Conservation (phyloP, 2,113 vertebrate species). For the Pristiophorus japonicus region DNA sequence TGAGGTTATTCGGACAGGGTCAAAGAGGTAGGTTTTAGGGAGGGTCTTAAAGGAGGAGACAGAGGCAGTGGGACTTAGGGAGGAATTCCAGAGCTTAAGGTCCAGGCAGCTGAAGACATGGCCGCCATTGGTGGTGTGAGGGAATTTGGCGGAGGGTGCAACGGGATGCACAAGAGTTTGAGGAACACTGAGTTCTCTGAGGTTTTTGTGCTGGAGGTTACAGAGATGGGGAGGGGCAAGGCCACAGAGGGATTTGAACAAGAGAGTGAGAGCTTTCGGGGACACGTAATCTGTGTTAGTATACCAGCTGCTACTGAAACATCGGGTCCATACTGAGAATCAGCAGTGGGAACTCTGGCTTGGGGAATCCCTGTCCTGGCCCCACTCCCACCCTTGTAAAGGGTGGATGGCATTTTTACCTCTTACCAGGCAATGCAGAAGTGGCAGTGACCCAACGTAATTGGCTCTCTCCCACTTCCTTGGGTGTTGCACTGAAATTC, state of each 20-base stretch:
- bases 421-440: not conserved
- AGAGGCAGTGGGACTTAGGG: not conserved
- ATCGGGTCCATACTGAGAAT: not conserved
- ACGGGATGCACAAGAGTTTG: not conserved
- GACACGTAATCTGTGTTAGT: not conserved
- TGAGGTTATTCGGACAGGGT: not conserved
- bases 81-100: not conserved
- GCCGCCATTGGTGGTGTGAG: not conserved
- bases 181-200: not conserved
- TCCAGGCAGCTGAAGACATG: not conserved
- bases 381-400: not conserved
- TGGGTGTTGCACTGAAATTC: not conserved
- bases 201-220: not conserved
- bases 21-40: not conserved
- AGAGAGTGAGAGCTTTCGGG: not conserved
- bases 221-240: too few species aligned
- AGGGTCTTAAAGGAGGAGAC: not conserved
- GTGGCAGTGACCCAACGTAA: not conserved
- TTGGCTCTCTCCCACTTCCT: not conserved
- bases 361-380: not conserved
- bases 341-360: not conserved
- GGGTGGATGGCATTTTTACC: not conserved
- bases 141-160: not conserved
- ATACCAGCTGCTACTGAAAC: too few species aligned
- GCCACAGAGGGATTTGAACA: too few species aligned